Evolutionary conservation across 2,113 vertebrate species (phyloP).

Genomic region (Pundamilia nyererei): DNA sequence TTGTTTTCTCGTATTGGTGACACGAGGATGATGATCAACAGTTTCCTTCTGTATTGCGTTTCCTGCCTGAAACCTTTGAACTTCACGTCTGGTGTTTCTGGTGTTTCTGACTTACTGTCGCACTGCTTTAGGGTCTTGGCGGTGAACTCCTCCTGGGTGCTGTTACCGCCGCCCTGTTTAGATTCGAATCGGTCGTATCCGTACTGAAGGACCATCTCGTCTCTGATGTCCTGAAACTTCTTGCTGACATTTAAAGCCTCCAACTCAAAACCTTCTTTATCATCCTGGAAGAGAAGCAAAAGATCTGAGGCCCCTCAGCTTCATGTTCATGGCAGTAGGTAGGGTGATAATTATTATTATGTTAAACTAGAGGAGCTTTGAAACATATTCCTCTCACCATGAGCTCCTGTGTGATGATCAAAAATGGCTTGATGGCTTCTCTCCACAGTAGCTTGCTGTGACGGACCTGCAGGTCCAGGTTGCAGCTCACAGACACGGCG

Average conservation of each 20-base stretch:
- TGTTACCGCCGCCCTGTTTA: fast-evolving
- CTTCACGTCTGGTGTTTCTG: not conserved
- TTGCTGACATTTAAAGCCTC: conserved; percentile 56
- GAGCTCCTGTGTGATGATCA: conserved; percentile 51
- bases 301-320: not conserved
- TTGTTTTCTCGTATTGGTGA: not conserved
- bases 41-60: fast-evolving
- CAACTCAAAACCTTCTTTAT: conserved; percentile 27
- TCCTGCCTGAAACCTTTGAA: not conserved
- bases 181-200: conserved; percentile 54
- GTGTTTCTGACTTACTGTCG: conserved; percentile 69
- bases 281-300: conserved; percentile 38
- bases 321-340: not conserved
- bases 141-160: conserved; percentile 71
- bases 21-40: not conserved
- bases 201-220: conserved; percentile 67
- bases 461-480: conserved; percentile 80
- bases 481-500: conserved; percentile 78
- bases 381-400: not conserved
- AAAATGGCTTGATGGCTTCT: conserved; percentile 54
- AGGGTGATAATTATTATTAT: not conserved
- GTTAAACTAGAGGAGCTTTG: not conserved
- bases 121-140: conserved; percentile 78
- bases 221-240: conserved; percentile 69
- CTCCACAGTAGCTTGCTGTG: conserved; percentile 75